Evolutionary conservation across 2,888 invertebrate species (phyloP).

Genomic region (Cephus rjabovi): DNA sequence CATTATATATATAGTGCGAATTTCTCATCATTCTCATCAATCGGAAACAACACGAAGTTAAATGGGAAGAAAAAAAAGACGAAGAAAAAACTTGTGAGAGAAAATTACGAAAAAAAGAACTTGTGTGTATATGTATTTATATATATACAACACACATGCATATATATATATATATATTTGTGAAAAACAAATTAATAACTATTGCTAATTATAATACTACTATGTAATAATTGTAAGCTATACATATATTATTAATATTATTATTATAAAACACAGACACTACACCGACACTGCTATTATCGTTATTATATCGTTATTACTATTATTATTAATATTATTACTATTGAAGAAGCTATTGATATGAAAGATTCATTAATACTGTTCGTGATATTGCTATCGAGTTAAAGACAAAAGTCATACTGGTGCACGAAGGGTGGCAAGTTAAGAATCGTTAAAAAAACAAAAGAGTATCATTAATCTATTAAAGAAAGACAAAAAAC

Average conservation of each 20-base stretch:
- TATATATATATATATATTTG: neutral
- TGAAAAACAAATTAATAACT: slow-evolving; percentile 2
- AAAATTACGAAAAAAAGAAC: neutral
- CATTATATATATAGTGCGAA: neutral
- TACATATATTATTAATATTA: neutral
- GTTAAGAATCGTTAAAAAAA: neutral
- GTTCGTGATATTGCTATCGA: neutral
- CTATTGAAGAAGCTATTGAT: neutral
- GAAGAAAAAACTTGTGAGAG: neutral
- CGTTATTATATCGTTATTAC: neutral
- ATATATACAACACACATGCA: neutral
- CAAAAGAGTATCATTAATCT: neutral
- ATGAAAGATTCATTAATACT: neutral
- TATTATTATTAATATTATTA: neutral
- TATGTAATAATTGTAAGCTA: neutral
- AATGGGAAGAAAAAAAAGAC: neutral
- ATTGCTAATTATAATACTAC: neutral
- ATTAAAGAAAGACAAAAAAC: neutral
- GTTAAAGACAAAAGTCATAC: neutral
- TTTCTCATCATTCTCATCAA: neutral
- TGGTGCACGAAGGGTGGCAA: neutral
- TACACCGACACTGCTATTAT: neutral
- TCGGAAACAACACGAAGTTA: neutral
- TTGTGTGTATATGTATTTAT: neutral
- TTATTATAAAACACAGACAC: neutral